Base-by-base conservation (phyloP, 2,888 invertebrate species). In the Patella pellucida region DNA sequence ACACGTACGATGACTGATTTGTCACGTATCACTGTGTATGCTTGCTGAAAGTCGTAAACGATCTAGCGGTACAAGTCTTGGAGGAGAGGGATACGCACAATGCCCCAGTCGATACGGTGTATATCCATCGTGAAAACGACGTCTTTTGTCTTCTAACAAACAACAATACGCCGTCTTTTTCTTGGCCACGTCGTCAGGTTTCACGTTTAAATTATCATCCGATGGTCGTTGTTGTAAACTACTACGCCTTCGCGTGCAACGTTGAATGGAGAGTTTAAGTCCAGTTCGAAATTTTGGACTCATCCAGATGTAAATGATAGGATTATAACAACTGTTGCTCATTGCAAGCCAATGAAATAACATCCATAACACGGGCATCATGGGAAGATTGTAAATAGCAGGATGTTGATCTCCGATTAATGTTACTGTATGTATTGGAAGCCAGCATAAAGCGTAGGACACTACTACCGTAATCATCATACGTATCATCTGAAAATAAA, bases 381-480 rank as follows among this genome's bases (percentile, higher is more conserved):
- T 77, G 12, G 76, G 77, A 68, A 81, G 74, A 76, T 84, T 81
- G 76, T 84, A 84, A 19, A 85, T 83, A 5, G 69, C 69, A 1
- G 81, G 83, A 62, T 85, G 76, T 74, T 81, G 79, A 31, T 85
- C 84, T 12, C 84, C 83, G 2, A 82, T 76, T 14, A 85, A 72
- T 0, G 83, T 84, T 7, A 84, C 79, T 7, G 79, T 78, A 73
- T 85, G 85, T 9, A 84, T 75, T 14, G 85, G 85, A 4, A 85
- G 73, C 85, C 85, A 85, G 69, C 85, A 85, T 5, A 85, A 71
- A 11, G 85, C 84, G 77, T 84, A 85, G 78, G 82, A 83, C 50
- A 83, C 75, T 12, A 85, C 84, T 12, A 84, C 84, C 12, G 84
- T 84, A n/a, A 84, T 79, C 85, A 85, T 85, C 83, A 84, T 85